Evolutionary conservation across 2,113 vertebrate genomes (phyloP).

Genomic region (Myxocyprinus asiaticus): DNA sequence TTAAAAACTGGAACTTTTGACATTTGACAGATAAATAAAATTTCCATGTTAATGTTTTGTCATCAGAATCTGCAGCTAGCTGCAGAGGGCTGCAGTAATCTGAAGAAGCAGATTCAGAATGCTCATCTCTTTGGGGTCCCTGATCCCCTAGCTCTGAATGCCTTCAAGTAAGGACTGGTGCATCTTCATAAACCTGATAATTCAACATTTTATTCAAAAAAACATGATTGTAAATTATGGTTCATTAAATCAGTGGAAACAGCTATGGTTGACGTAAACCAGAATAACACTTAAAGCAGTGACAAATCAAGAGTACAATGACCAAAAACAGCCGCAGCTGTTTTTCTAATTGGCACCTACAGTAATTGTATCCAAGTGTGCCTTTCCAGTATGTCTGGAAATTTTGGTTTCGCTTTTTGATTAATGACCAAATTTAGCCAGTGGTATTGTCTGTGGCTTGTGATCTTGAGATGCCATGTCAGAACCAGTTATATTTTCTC

Average conservation of each 20-base stretch:
- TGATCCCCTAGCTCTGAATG: constrained; percentile 91
- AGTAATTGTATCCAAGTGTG: no score
- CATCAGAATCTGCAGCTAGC: constrained; percentile 87
- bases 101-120: constrained; percentile 95
- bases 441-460: no score
- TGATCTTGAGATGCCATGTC: no score
- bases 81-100: constrained; percentile 89
- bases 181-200: no score
- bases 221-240: no score
- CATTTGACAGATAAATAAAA: no score
- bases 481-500: not conserved
- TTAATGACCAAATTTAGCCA: no score
- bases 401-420: no score
- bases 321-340: not conserved
- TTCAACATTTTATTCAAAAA: no score
- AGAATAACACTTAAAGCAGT: no score
- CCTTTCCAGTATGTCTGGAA: no score
- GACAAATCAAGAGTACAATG: not conserved
- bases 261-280: not conserved
- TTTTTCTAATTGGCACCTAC: not conserved
- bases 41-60: not conserved
- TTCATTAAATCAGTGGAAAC: no score
- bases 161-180: constrained; percentile 93
- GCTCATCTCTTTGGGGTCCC: constrained; percentile 90
- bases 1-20: not conserved